Percentiles rank a stretch among this genome's conserved stretches.
These are phyloP conservation scores for Tenodera sinensis DNA, from an alignment of 2,888 invertebrate genomes.

Conservation along the genomic window DNA sequence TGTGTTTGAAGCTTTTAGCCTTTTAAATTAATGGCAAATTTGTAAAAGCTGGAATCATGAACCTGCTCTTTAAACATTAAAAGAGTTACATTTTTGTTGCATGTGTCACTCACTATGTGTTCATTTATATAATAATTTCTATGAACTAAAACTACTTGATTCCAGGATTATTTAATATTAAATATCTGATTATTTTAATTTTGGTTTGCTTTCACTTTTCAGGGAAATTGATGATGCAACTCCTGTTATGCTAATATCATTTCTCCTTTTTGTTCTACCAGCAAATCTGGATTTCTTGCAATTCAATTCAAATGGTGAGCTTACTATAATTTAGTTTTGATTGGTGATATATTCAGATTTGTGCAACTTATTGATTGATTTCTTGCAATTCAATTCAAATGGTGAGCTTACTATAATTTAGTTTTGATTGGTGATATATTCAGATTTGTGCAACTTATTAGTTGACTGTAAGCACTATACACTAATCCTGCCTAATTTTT, in stretches of 20 bases:
- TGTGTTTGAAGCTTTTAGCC: too few relatives aligned
- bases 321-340: background rate
- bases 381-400: constrained; percentile 41
- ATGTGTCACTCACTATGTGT: too few relatives aligned
- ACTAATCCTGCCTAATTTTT: constrained; percentile 30
- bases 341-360: background rate
- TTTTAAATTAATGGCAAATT: too few relatives aligned
- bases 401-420: constrained; percentile 12
- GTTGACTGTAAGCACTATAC: background rate
- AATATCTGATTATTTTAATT: constrained; percentile 4
- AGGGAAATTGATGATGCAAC: constrained; percentile 76
- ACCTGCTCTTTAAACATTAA: too few relatives aligned
- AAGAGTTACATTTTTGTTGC: too few relatives aligned
- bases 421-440: background rate
- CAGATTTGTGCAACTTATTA: background rate
- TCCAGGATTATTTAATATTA: background rate
- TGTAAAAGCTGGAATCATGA: too few relatives aligned
- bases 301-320: constrained; percentile 33
- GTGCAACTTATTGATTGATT: background rate
- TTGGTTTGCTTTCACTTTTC: constrained; percentile 37
- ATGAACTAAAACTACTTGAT: background rate
- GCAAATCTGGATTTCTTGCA: constrained; percentile 71
- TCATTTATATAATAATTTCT: too few relatives aligned
- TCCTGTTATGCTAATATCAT: constrained; percentile 76
- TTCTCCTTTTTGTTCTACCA: constrained; percentile 80